A percentile compares a stretch with the other conserved stretches of the same genome.
phyloP scores from a whole-genome alignment of 2,113 vertebrate genomes.

The Podarcis muralis region DNA sequence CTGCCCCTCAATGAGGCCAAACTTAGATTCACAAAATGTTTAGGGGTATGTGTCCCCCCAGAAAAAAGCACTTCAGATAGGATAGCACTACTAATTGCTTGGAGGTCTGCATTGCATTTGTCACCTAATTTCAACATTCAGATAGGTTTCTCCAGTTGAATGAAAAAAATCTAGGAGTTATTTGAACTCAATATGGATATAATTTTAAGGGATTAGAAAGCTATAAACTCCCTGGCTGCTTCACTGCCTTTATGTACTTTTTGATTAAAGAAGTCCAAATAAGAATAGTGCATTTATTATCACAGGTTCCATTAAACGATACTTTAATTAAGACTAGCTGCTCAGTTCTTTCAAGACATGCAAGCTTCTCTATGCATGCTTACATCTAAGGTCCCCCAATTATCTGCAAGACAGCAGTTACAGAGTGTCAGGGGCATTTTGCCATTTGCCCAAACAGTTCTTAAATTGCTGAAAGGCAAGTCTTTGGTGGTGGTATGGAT shows the following conservation, averaged over 20 bases:
- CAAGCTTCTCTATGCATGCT: conserved; percentile 48
- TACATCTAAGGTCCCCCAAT: conserved; percentile 62
- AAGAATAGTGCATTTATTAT: conserved; percentile 68
- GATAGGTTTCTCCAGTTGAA: conserved; percentile 36
- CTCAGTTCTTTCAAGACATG: conserved; percentile 65
- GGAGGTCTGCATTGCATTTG: conserved; percentile 29
- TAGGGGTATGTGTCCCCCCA: no score
- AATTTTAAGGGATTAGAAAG: conserved; percentile 63
- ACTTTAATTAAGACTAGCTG: conserved; percentile 71
- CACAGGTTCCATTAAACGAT: conserved; percentile 70
- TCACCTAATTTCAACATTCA: conserved; percentile 43
- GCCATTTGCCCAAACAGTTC: conserved; percentile 52
- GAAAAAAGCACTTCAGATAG: no score
- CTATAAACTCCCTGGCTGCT: conserved; percentile 56
- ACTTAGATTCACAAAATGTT: no score
- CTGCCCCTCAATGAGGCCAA: no score
- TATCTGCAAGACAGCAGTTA: conserved; percentile 64
- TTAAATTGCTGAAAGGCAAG: conserved; percentile 48
- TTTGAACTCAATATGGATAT: conserved; percentile 66
- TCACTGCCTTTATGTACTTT: conserved; percentile 68
- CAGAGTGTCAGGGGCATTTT: conserved; percentile 51
- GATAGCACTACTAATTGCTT: background rate
- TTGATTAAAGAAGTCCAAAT: conserved; percentile 68
- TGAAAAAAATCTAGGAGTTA: conserved; percentile 59
- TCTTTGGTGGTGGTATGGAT: conserved; percentile 46